These are phyloP conservation scores for Acrobasis consociella DNA, from an alignment of 2,888 invertebrate species.

Conservation along the genomic window DNA sequence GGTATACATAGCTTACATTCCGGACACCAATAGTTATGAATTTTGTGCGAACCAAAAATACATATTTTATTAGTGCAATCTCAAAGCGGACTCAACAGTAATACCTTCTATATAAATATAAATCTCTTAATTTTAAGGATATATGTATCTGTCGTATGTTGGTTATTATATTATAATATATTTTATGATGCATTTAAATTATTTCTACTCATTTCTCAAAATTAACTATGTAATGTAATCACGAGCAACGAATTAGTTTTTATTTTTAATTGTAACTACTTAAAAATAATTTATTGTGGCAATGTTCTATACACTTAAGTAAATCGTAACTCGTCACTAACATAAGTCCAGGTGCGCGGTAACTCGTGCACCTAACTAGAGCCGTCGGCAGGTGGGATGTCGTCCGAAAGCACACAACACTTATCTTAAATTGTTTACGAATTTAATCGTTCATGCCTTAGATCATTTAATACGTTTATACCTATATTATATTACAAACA, in stretches of 20 bases:
- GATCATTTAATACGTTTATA: neutral
- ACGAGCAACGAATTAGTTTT: neutral
- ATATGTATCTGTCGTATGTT: neutral
- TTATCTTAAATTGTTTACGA: constrained; percentile 29
- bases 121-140: neutral
- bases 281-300: constrained; percentile 1
- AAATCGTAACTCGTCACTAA: no score
- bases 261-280: neutral
- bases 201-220: neutral
- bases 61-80: neutral
- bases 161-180: neutral
- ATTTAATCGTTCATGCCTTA: constrained; percentile 22
- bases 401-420: constrained; percentile 33
- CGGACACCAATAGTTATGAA: neutral
- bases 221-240: neutral
- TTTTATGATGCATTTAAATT: neutral
- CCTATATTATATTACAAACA: constrained; percentile 3
- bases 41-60: constrained; percentile 21
- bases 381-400: constrained; percentile 27
- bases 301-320: neutral
- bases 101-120: neutral
- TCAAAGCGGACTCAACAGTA: constrained; percentile 6
- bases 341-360: constrained; percentile 4
- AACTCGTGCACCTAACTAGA: constrained; percentile 13
- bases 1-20: neutral